phyloP scores from a whole-genome alignment of 2,888 invertebrate species.

The Liodrosophila aerea region DNA sequence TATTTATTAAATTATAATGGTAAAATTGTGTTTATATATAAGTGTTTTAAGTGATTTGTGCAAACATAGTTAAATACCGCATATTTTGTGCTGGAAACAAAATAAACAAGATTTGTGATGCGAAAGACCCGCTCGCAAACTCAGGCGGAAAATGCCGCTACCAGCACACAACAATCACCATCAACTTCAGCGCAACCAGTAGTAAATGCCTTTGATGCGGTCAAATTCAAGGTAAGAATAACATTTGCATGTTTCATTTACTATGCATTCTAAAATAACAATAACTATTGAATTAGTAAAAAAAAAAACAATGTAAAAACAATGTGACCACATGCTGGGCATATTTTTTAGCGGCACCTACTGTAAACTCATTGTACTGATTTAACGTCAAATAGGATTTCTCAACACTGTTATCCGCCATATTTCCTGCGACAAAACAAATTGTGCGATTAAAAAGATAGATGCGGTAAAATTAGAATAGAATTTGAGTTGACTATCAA shows the following conservation, averaged over 20 bases:
- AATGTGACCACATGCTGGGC: constrained; percentile 48
- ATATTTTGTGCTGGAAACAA: constrained; percentile 41
- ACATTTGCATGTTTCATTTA: constrained; percentile 21
- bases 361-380: constrained; percentile 14
- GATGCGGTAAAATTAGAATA: constrained; percentile 41
- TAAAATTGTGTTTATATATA: constrained; percentile 20
- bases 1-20: constrained; percentile 39
- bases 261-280: constrained; percentile 1
- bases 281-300: constrained; percentile 29
- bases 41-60: constrained; percentile 21
- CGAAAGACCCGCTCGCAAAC: constrained; percentile 82
- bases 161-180: constrained; percentile 46
- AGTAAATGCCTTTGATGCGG: constrained; percentile 58
- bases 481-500: constrained; percentile 23
- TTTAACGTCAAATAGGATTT: constrained; percentile 5
- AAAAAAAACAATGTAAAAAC: constrained; percentile 54
- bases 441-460: constrained; percentile 60
- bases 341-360: constrained; percentile 36
- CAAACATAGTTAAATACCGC: constrained; percentile 27
- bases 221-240: constrained; percentile 57
- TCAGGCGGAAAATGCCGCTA: constrained; percentile 80
- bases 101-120: constrained; percentile 70
- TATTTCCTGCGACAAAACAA: constrained; percentile 74
- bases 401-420: constrained; percentile 69
- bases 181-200: constrained; percentile 43